A percentile compares a stretch with the other conserved stretches of the same genome.
Evolutionary conservation across 2,888 invertebrate species (phyloP).

Genomic region (Eupithecia insigniata): DNA sequence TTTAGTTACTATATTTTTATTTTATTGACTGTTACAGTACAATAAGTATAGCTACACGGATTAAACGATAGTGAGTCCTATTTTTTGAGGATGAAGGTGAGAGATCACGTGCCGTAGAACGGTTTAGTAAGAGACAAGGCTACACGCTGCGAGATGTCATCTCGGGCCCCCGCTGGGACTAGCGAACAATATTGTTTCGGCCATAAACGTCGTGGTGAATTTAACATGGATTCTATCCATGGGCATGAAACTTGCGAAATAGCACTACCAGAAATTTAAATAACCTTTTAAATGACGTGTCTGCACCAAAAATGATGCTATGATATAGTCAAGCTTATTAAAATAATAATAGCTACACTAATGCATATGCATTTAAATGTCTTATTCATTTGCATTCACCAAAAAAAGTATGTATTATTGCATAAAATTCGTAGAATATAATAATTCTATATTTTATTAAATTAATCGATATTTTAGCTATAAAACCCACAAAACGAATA

Average conservation of each 20-base stretch:
- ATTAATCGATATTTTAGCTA: background rate
- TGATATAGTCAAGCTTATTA: conserved; percentile 44
- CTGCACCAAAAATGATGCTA: conserved; percentile 51
- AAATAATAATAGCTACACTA: conserved; percentile 11
- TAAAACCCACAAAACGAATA: background rate
- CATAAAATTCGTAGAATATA: background rate
- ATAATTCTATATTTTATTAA: background rate
- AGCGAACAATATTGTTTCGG: conserved; percentile 83
- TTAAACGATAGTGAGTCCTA: conserved; percentile 54
- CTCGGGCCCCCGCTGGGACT: conserved; percentile 78
- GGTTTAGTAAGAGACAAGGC: conserved; percentile 68
- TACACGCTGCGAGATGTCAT: conserved; percentile 83
- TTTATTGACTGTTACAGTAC: conserved; percentile 66
- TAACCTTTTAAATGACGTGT: conserved; percentile 46
- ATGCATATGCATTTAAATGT: conserved; percentile 9
- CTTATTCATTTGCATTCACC: conserved; percentile 7
- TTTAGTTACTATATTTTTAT: conserved; percentile 76
- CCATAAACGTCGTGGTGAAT: conserved; percentile 76
- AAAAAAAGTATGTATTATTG: background rate
- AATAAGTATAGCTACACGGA: conserved; percentile 7
- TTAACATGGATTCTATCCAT: conserved; percentile 77
- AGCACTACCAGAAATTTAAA: conserved; percentile 37
- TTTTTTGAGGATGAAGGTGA: conserved; percentile 43
- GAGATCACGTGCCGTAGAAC: conserved; percentile 41
- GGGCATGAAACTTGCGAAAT: conserved; percentile 61